These are phyloP conservation scores for Hydropotes inermis DNA, from an alignment of 2,113 vertebrate species.

Conservation along the genomic window DNA sequence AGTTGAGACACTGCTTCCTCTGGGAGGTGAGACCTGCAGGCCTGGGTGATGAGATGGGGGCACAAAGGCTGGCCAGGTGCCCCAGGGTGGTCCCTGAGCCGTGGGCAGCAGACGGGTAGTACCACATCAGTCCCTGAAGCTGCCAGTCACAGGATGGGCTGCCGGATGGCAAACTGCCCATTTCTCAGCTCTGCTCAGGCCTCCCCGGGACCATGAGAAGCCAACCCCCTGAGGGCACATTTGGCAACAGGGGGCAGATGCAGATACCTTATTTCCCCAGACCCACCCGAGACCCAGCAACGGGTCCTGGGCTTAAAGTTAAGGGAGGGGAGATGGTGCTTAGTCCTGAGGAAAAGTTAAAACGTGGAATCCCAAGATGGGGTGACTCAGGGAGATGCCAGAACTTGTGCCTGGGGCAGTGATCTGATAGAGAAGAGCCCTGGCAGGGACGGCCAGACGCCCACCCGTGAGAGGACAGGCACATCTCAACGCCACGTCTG, in stretches of 20 bases:
- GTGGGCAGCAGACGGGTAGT: not conserved
- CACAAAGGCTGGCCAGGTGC: not conserved
- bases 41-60: not conserved
- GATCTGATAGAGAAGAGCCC: not conserved
- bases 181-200: not conserved
- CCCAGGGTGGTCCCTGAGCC: not conserved
- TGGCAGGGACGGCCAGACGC: rapidly evolving
- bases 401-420: not conserved
- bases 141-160: not conserved
- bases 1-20: not conserved
- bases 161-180: not conserved
- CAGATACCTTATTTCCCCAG: not conserved
- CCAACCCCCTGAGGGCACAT: not conserved
- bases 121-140: not conserved
- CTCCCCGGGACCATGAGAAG: rapidly evolving
- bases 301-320: not conserved
- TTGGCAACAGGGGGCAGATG: too few relatives aligned
- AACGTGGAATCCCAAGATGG: not conserved
- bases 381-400: not conserved
- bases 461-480: too few relatives aligned
- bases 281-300: not conserved
- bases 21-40: not conserved
- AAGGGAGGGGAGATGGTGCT: not conserved
- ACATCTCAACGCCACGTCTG: rapidly evolving
- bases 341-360: not conserved